phyloP scores from a whole-genome alignment of 2,888 invertebrate genomes.

The Dryococelus australis region DNA sequence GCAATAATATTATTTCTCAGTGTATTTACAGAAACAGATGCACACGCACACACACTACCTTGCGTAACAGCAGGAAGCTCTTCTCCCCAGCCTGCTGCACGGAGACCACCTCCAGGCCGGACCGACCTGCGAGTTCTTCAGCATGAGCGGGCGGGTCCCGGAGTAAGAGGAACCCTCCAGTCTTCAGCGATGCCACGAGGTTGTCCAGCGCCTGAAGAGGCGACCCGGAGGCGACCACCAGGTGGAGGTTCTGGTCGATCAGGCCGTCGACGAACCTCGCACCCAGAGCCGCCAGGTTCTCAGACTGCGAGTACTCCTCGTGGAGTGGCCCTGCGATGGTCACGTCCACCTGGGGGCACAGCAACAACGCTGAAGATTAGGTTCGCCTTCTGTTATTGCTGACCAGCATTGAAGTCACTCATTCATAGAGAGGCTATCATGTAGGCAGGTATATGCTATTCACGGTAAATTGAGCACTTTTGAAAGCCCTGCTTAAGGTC shows the following conservation, averaged over 20 bases:
- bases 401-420: no score
- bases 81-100: conserved; percentile 71
- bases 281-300: conserved; percentile 66
- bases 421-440: neutral
- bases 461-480: no score
- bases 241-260: neutral
- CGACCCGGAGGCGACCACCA: no score
- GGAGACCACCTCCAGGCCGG: conserved; percentile 65
- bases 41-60: conserved; percentile 49
- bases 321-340: conserved; percentile 64
- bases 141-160: conserved; percentile 67
- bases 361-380: neutral
- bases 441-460: no score
- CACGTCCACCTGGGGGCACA: conserved; percentile 61
- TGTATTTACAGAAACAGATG: no score
- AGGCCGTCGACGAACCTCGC: conserved; percentile 68
- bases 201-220: conserved; percentile 65
- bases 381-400: no score
- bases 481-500: no score
- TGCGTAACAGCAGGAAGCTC: conserved; percentile 73
- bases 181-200: conserved; percentile 68
- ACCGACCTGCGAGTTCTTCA: conserved; percentile 47
- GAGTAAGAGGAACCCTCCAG: conserved; percentile 74
- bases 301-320: conserved; percentile 61
- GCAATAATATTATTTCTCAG: no score